Evolutionary conservation across 2,888 invertebrate species (phyloP).

Genomic region (Plagodis pulveraria): DNA sequence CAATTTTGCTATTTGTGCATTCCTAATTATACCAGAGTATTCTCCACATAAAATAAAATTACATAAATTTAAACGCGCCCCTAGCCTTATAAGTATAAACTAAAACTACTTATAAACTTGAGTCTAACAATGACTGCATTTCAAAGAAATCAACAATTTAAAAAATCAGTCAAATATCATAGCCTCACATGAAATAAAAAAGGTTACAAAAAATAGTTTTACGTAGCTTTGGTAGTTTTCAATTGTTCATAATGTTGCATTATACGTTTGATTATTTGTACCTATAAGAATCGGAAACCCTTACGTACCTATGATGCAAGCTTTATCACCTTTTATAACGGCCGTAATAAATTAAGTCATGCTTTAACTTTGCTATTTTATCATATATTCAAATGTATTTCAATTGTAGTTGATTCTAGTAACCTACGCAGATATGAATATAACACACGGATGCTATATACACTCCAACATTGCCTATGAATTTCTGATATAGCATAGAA

Average conservation of each 20-base stretch:
- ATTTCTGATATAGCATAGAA: too few relatives aligned
- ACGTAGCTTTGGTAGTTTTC: slow-evolving; percentile 57
- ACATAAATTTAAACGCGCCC: slow-evolving; percentile 4
- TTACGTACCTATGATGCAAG: too few relatives aligned
- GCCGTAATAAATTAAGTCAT: too few relatives aligned
- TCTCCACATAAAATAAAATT: not conserved
- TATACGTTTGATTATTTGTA: slow-evolving; percentile 1
- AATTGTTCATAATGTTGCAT: slow-evolving; percentile 32
- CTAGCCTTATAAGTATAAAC: slow-evolving; percentile 1
- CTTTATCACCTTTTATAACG: too few relatives aligned
- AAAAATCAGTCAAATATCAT: slow-evolving; percentile 58
- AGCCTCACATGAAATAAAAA: slow-evolving; percentile 46
- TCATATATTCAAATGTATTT: too few relatives aligned
- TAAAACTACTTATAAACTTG: slow-evolving; percentile 20
- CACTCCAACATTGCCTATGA: too few relatives aligned
- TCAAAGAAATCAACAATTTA: slow-evolving; percentile 36
- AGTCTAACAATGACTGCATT: slow-evolving; percentile 27
- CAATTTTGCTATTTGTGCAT: not conserved
- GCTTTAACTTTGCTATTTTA: too few relatives aligned
- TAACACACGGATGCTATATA: too few relatives aligned
- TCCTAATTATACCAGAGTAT: not conserved
- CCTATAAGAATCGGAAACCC: too few relatives aligned
- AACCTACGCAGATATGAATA: too few relatives aligned
- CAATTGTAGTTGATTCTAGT: too few relatives aligned
- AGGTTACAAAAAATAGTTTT: slow-evolving; percentile 43